Evolutionary conservation across 2,888 invertebrate species (phyloP).

Genomic region (Oligia latruncula): DNA sequence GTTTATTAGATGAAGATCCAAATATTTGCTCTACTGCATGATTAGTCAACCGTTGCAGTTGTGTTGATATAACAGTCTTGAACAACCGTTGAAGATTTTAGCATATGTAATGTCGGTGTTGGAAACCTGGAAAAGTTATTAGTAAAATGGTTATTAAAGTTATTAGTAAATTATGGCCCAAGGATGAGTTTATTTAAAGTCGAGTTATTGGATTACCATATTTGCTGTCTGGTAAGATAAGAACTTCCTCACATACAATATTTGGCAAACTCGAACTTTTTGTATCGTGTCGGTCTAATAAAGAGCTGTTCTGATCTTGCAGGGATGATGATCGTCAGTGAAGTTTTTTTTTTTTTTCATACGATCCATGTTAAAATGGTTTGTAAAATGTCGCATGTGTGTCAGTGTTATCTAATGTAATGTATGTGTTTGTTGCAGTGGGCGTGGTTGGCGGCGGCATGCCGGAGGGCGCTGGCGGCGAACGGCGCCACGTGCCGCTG

Average conservation of each 20-base stretch:
- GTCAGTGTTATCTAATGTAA: slow-evolving; percentile 6
- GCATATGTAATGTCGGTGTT: slow-evolving; percentile 14
- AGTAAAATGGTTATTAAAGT: slow-evolving; percentile 13
- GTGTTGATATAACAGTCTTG: slow-evolving; percentile 8
- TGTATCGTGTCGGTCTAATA: background rate
- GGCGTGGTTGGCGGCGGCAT: slow-evolving; percentile 87
- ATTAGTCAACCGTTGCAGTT: slow-evolving; percentile 5
- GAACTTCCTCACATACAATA: slow-evolving; percentile 12
- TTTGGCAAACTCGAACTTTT: slow-evolving; percentile 10
- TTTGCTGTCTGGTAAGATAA: slow-evolving; percentile 26
- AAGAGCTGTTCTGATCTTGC: slow-evolving; percentile 12
- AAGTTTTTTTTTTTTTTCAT: background rate
- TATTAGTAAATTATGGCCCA: slow-evolving; percentile 23
- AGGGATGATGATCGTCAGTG: background rate
- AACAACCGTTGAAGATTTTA: slow-evolving; percentile 20
- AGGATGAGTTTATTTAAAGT: slow-evolving; percentile 34
- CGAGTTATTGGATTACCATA: slow-evolving; percentile 33
- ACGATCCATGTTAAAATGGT: background rate
- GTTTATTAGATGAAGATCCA: slow-evolving; percentile 14
- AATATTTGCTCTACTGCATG: slow-evolving; percentile 20
- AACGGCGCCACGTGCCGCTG: slow-evolving; percentile 94
- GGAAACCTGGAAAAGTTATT: slow-evolving; percentile 9
- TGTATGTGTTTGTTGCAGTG: slow-evolving; percentile 80
- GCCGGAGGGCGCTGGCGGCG: slow-evolving; percentile 85
- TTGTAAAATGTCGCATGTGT: background rate